Evolutionary conservation across 2,888 invertebrate species (phyloP).

Genomic region (Alsophila aescularia): DNA sequence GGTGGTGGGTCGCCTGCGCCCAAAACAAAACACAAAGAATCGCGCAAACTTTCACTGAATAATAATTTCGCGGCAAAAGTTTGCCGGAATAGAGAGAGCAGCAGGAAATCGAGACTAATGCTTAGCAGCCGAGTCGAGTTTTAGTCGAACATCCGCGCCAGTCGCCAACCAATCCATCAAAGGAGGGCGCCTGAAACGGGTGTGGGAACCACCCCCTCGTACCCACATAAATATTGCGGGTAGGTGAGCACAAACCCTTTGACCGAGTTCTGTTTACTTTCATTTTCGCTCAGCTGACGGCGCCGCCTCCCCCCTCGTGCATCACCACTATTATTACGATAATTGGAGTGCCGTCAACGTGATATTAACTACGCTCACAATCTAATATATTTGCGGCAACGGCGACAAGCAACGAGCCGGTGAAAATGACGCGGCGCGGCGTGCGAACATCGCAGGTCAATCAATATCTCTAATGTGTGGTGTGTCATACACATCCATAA

Average conservation of each 20-base stretch:
- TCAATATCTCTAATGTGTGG: constrained; percentile 8
- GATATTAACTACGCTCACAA: constrained; percentile 54
- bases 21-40: constrained; percentile 73
- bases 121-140: constrained; percentile 70
- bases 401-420: constrained; percentile 27
- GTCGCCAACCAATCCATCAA: constrained; percentile 84
- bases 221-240: constrained; percentile 85
- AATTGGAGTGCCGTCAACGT: constrained; percentile 78
- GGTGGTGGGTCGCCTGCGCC: constrained; percentile 31
- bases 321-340: constrained; percentile 81
- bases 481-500: not conserved
- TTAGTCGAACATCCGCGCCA: constrained; percentile 79
- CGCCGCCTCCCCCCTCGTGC: constrained; percentile 71
- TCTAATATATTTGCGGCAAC: constrained; percentile 55
- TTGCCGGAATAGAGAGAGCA: constrained; percentile 62
- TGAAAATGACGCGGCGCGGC: constrained; percentile 13
- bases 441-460: constrained; percentile 9
- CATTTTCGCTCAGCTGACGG: constrained; percentile 85
- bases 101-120: constrained; percentile 77
- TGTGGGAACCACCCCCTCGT: constrained; percentile 70
- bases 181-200: constrained; percentile 79
- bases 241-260: constrained; percentile 85
- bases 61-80: constrained; percentile 77
- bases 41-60: constrained; percentile 77
- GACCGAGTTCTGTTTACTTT: constrained; percentile 86